A percentile compares a stretch with the other conserved stretches of the same genome.
phyloP scores from a whole-genome alignment of 2,888 invertebrate species.

The Eugnorisma glareosa region DNA sequence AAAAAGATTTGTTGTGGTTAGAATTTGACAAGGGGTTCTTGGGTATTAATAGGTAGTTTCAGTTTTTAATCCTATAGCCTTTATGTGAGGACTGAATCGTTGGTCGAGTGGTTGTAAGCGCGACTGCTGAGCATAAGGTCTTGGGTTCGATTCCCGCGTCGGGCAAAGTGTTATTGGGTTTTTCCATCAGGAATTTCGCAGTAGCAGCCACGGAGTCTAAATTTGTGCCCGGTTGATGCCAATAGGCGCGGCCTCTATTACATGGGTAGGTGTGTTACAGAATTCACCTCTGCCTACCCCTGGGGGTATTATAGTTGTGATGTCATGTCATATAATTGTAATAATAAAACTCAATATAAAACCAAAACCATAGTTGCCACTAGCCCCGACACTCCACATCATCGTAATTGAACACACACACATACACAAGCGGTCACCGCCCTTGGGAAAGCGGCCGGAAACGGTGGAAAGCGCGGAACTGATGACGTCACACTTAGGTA shows the following conservation, averaged over 20 bases:
- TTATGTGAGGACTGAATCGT: neutral
- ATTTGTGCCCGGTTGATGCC: too few species aligned
- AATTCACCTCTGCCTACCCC: neutral
- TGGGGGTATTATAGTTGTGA: neutral
- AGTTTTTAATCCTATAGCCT: neutral
- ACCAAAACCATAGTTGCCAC: conserved; percentile 9
- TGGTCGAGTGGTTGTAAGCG: too few species aligned
- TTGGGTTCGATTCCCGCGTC: too few species aligned
- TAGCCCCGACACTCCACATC: neutral
- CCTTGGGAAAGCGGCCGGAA: conserved; percentile 83
- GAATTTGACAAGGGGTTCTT: conserved; percentile 15
- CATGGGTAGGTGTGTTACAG: neutral
- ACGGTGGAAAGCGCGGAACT: conserved; percentile 79
- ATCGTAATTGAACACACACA: conserved; percentile 5
- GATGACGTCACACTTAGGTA: conserved; percentile 78
- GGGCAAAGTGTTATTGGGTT: too few species aligned
- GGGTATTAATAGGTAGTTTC: neutral
- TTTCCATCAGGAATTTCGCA: too few species aligned
- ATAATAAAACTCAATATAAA: neutral
- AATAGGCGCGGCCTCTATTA: too few species aligned
- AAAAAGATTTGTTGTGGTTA: conserved; percentile 28
- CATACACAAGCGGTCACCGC: conserved; percentile 68
- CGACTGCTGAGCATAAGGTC: too few species aligned
- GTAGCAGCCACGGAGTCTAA: too few species aligned
- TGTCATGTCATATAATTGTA: too few species aligned